These are phyloP conservation scores for Liolophura sinensis DNA, from an alignment of 1,140 invertebrate species.

Conservation along the genomic window DNA sequence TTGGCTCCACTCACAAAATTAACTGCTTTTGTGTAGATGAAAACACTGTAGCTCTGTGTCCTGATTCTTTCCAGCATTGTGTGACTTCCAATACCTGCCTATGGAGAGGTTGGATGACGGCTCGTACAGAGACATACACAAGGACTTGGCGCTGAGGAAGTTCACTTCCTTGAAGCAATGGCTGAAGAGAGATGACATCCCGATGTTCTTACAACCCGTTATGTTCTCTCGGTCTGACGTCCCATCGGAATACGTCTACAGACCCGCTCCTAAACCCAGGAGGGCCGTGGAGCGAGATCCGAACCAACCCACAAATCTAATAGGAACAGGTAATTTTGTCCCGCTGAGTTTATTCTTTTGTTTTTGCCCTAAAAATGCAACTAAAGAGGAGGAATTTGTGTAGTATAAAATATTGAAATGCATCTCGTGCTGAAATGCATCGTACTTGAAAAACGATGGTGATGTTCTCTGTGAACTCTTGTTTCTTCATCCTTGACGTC, in stretches of 20 bases:
- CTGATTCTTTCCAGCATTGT: conserved; percentile 66
- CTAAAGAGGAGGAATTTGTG: too few species aligned
- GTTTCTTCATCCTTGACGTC: too few species aligned
- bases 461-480: too few species aligned
- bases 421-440: too few species aligned
- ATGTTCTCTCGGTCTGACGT: conserved; percentile 78
- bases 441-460: too few species aligned
- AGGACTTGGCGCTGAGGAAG: conserved; percentile 49
- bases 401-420: too few species aligned
- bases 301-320: conserved; percentile 16
- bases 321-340: conserved; percentile 13
- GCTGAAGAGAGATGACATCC: conserved; percentile 62
- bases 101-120: conserved; percentile 62
- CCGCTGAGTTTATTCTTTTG: too few species aligned
- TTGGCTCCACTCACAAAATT: neutral
- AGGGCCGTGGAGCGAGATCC: conserved; percentile 18
- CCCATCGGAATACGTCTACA: conserved; percentile 57
- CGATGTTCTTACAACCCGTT: conserved; percentile 74
- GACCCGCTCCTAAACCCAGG: conserved; percentile 53
- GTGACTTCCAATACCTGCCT: conserved; percentile 90
- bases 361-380: too few species aligned
- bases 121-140: conserved; percentile 71
- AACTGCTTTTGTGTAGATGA: too few species aligned
- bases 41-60: conserved; percentile 1
- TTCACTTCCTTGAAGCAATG: conserved; percentile 41